Conservation (phyloP, 2,797 vertebrate species). For the Chelidonichthys spinosus region DNA sequence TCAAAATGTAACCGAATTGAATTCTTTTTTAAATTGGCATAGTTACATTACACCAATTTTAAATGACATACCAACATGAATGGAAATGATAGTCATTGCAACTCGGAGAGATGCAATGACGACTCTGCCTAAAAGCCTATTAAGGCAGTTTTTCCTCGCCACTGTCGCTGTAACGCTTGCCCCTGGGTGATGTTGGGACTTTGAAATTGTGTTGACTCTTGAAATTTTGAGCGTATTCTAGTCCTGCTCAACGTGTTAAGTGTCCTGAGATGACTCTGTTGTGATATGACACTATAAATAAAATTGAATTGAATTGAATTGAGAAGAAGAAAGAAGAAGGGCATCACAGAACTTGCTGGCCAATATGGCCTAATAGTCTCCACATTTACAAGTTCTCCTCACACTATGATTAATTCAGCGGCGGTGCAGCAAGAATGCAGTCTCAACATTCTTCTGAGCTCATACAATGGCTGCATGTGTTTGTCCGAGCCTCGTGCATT, state of each 20-base stretch:
- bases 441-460: slow-evolving; percentile 38
- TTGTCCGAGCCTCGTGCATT: slow-evolving; percentile 51
- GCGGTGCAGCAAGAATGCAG: slow-evolving; percentile 13
- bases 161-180: too few relatives aligned
- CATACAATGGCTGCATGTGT: slow-evolving; percentile 60
- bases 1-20: not conserved
- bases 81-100: not conserved
- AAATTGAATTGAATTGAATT: too few relatives aligned
- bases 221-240: too few relatives aligned
- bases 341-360: not conserved
- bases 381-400: slow-evolving; percentile 19
- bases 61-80: not conserved
- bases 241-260: too few relatives aligned
- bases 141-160: too few relatives aligned
- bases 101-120: not conserved
- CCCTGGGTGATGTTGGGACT: too few relatives aligned
- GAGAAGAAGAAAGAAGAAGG: not conserved
- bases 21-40: not conserved
- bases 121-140: too few relatives aligned
- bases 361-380: not conserved
- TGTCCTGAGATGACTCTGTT: too few relatives aligned
- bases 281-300: too few relatives aligned
- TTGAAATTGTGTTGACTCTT: too few relatives aligned
- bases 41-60: slow-evolving; percentile 1
- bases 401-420: slow-evolving; percentile 23